Base-by-base conservation (phyloP, 2,113 vertebrate genomes). In the Dromiciops gliroides region DNA sequence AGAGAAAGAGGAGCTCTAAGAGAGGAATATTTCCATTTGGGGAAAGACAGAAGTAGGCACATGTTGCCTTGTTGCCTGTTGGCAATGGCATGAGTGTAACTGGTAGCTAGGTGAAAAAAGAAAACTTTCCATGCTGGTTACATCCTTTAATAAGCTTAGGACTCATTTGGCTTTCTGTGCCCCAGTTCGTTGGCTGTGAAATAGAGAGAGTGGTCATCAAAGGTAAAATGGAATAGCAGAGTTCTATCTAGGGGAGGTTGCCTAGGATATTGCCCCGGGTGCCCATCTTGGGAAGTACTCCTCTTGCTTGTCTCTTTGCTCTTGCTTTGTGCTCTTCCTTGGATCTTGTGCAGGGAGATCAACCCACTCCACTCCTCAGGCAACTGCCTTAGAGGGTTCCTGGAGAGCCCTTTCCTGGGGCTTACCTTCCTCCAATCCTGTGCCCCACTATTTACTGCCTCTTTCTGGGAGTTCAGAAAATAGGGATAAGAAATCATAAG, bases 41-140 rank as follows among this genome's bases (percentile, higher is more conserved):
- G 94, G 67, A 92, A 94, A 97, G 60, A 93, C 92, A 90, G 83
- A 95, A 89, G 49, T 51, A 95, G 90, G 89, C 11, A 92, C 44
- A 90, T 4, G 37, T n/a, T 50, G 24, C 91, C 8, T 75, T 94
- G 51, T 3, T 90, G 48, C 25, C 67, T 92, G 37, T 24, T 94
- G 93, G 6, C 44, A 93, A 51, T 50, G 56, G 7, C 48, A 50
- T 8, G 12, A 23, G 25, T 75, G 12, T 10, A 96, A 95, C 44
- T 92, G 28, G 48, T 37, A 91, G 50, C 16, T 52, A 52, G 44
- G 94, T 94, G 47, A 91, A 94, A 97, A 89, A 6, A 88, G 48
- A 47, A 53, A 89, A 83, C 94, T 48, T 75, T 47, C 47, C 88
- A 56, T 10, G 12, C 50, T n/a, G 56, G n/a, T n/a, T 89, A 44